Evolutionary conservation across 2,888 invertebrate genomes (phyloP), one percentile per base, ranked within the genome.

Genomic region (Rotaria socialis): DNA sequence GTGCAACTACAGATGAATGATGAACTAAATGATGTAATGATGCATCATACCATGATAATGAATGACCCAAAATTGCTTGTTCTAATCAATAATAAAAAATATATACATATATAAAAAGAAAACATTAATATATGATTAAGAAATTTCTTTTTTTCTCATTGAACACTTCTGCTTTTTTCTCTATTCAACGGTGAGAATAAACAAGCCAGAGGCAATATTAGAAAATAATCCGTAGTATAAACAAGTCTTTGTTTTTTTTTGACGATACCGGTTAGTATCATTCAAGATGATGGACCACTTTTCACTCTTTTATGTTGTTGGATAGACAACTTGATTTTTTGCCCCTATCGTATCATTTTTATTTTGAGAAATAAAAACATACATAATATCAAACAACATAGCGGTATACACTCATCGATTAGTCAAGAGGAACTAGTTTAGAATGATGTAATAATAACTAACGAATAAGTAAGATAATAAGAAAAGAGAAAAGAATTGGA

Each of bases 361-460:
- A 67, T 67, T 16, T 67, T 67, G 41, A 67, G 67, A 67, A 67
- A 67, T 19, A 67, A 67, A 67, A 67, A 67, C 67, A 67, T 67
- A 35, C 67, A 67, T 35, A 10, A 67, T 67, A 67, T 67, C 67
- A 67, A 67, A 67, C 67, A 67, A 67, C 35, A 41, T 27, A 67
- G 67, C 67, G 67, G 67, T 67, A 67, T 35, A 67, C 67, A 67
- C 67, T 67, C 35, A 67, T 67, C 67, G 67, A 67, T 67, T 67
- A 67, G 67, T 67, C 35, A 67, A 67, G 67, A 67, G 67, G 35
- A 67, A 67, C 67, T 67, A 67, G 67, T 19, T 35, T 67, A 19
- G 67, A 6, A 67, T 67, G 35, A 67, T 67, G 67, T 67, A 67
- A 67, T 19, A 19, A 67, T 67, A 35, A 67, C 67, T 67, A 67